A percentile compares a stretch with the other conserved stretches of the same genome.
phyloP scores from a whole-genome alignment of 2,797 vertebrate genomes.

The Oceanodroma leucorhoa region DNA sequence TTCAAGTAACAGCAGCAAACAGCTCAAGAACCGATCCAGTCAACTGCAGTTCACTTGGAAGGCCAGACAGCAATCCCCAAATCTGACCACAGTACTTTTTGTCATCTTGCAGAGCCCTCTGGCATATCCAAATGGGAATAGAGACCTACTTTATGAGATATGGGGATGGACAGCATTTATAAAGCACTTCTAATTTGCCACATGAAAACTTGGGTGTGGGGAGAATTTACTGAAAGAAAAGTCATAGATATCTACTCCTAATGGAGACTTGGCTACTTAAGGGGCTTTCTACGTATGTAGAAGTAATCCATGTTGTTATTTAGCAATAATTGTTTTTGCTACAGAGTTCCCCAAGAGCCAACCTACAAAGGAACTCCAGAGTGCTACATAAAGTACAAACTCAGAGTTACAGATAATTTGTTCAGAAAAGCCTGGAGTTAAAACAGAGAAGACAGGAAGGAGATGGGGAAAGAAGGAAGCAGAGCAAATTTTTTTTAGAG shows the following conservation, averaged over 20 bases:
- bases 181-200: background rate
- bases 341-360: background rate
- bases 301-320: background rate
- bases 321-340: background rate
- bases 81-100: background rate
- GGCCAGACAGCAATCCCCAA: background rate
- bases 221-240: background rate
- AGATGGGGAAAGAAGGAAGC: background rate
- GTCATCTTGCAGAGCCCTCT: background rate
- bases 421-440: background rate
- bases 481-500: background rate
- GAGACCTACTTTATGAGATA: background rate
- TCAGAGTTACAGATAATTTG: background rate
- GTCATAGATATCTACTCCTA: background rate
- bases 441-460: background rate
- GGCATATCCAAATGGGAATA: background rate
- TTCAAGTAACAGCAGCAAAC: background rate
- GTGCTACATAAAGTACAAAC: background rate
- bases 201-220: background rate
- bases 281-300: background rate
- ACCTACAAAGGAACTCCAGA: background rate
- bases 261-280: background rate
- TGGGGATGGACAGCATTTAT: background rate
- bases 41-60: background rate
- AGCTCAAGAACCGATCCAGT: background rate